Base-by-base conservation (phyloP, 2,888 invertebrate genomes). In the Heliconius erato region DNA sequence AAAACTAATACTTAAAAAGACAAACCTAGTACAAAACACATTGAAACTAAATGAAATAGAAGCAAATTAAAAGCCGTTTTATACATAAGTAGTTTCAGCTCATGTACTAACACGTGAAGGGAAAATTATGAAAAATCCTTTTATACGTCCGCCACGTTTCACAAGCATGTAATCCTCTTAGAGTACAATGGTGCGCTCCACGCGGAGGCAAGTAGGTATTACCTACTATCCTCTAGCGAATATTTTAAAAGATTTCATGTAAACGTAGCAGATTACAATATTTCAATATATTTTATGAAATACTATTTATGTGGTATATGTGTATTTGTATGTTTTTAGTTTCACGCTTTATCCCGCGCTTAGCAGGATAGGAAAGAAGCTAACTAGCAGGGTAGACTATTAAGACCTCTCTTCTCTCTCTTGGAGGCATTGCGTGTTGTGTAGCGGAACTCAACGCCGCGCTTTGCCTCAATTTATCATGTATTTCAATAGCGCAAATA, bases 71-170 rank as follows among this genome's bases (percentile, higher is more conserved):
- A 76, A 80, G 65, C 71, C 65, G 32, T 63, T 79, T 79, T 69
- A 82, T 26, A 72, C 65, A 49, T 79, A 69, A 71, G 63, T 71
- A 81, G 63, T 81, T 78, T 80, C 54, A 72, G 80, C 72, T 65
- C 67, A 28, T 54, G 67, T 72, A 67, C 71, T 49, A 68, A 78
- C 80, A 83, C 82, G 82, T 83, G 82, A 69, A 76, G 59, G 49
- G 49, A 74, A 28, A 80, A 83, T 80, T 77, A 76, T 80, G 77
- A 80, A 82, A 82, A 82, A 82, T 82, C 80, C 80, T 80, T 82
- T 82, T 77, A 80, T 77, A 80, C 65, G 81, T 81, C 71, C 81
- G 71, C 77, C 77, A 81, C 81, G 81, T 78, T 81, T 78, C 77
- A 71, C 63, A 54, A 71, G 71, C 71, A 44, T 44, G 81, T 81